phyloP scores from a whole-genome alignment of 1,140 invertebrate genomes.

The Drosophila navojoa region DNA sequence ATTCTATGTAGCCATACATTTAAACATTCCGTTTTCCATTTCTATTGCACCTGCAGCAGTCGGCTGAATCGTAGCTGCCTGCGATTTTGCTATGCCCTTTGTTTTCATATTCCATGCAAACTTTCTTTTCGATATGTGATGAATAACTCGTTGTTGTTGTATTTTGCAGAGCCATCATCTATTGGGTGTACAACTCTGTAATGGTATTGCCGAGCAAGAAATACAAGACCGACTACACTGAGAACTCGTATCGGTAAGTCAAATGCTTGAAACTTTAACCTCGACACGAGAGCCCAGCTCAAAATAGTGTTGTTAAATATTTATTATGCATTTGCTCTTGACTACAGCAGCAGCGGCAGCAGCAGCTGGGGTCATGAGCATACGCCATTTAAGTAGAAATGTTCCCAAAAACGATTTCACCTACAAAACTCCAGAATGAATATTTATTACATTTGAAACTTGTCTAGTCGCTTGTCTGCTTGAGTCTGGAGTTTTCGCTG shows the following conservation, averaged over 20 bases:
- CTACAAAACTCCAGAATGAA: neutral
- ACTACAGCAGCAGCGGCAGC: conserved; percentile 24
- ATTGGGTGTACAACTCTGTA: conserved; percentile 94
- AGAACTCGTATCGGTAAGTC: conserved; percentile 90
- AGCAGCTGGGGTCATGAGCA: conserved; percentile 17
- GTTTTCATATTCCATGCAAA: conserved; percentile 37
- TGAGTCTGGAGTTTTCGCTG: neutral
- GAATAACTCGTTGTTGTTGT: conserved; percentile 20
- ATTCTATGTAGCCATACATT: too few relatives aligned
- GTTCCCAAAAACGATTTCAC: conserved; percentile 14
- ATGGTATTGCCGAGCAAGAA: conserved; percentile 94
- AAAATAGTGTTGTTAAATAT: conserved; percentile 66
- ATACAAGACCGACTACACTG: conserved; percentile 90
- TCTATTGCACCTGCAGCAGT: conserved; percentile 1
- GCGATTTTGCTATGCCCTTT: conserved; percentile 29
- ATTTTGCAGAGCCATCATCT: conserved; percentile 90
- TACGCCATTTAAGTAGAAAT: neutral
- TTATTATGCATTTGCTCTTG: conserved; percentile 66
- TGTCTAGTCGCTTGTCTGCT: too few relatives aligned
- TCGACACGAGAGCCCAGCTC: neutral
- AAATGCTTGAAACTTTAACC: conserved; percentile 12
- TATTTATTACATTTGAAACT: neutral
- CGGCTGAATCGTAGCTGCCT: neutral
- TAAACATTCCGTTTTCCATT: neutral
- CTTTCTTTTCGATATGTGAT: conserved; percentile 9